Evolutionary conservation across 2,113 vertebrate species (phyloP).

Genomic region (Myanophis thanlyinensis): DNA sequence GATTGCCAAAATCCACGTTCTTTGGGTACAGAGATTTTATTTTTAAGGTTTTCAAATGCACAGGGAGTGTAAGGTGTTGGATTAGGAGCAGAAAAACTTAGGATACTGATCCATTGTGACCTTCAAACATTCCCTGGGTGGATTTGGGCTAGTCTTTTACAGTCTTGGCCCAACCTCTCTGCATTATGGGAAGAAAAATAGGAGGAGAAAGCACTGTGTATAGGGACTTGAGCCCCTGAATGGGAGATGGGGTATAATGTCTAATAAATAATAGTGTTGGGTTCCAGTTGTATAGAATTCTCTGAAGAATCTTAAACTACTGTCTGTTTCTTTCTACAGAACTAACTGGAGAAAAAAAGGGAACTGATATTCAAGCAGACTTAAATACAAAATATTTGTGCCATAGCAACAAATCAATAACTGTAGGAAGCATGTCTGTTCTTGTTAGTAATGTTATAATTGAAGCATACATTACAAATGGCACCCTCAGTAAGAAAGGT

Average conservation of each 20-base stretch:
- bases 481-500: conserved; percentile 80
- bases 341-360: background rate
- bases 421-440: conserved; percentile 53
- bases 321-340: conserved; percentile 44
- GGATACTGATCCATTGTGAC: background rate
- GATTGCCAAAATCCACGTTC: too few relatives aligned
- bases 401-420: conserved; percentile 56
- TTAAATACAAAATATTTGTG: conserved; percentile 84
- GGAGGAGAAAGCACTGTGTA: background rate
- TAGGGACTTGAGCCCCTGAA: background rate
- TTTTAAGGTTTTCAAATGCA: background rate
- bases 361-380: conserved; percentile 70
- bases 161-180: background rate
- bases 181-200: background rate
- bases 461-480: conserved; percentile 82
- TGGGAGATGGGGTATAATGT: background rate
- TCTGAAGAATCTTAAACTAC: background rate
- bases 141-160: background rate
- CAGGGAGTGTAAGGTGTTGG: background rate
- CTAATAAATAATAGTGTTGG: background rate
- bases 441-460: conserved; percentile 75
- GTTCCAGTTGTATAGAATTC: background rate
- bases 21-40: background rate
- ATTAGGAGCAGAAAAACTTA: background rate
- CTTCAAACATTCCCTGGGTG: background rate